Evolutionary conservation across 23 tunicate species (phyloP).

Genomic region (Halocynthia aurantium): DNA sequence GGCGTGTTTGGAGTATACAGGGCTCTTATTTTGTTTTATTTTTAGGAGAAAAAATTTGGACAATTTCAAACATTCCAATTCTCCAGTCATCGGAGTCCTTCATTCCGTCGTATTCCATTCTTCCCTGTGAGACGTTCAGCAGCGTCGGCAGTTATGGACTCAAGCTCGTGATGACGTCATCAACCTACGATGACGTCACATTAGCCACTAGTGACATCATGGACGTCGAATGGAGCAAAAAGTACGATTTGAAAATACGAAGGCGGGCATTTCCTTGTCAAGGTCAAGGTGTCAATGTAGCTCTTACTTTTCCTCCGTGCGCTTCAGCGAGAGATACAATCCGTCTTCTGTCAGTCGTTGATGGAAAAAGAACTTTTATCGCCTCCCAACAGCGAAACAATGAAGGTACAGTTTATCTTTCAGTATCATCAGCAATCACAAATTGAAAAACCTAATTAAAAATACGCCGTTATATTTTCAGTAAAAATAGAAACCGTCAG

Average conservation of each 20-base stretch:
- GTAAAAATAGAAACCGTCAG: no score
- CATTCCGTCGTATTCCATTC: neutral
- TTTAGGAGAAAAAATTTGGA: no score
- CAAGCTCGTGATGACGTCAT: conserved; percentile 9
- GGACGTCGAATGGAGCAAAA: conserved; percentile 19
- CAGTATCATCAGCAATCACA: neutral
- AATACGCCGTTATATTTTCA: no score
- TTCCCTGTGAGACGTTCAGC: conserved; percentile 9
- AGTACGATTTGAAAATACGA: conserved; percentile 8
- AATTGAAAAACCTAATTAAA: neutral
- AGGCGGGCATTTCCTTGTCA: conserved; percentile 13
- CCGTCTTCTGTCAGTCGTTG: neutral
- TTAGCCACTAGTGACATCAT: conserved; percentile 15
- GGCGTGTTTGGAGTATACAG: no score
- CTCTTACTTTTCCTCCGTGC: conserved; percentile 14
- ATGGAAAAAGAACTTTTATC: neutral
- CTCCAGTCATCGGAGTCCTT: neutral
- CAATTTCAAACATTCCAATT: neutral
- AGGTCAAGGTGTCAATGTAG: conserved; percentile 12
- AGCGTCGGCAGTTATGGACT: neutral
- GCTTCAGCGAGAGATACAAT: conserved; percentile 3
- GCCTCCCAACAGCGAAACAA: neutral
- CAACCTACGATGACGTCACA: conserved; percentile 18
- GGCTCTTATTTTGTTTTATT: no score
- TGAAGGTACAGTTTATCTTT: neutral